Evolutionary conservation across 2,113 vertebrate genomes (phyloP), one percentile per base, ranked within the genome.

Genomic region (Anarrhichthys ocellatus): DNA sequence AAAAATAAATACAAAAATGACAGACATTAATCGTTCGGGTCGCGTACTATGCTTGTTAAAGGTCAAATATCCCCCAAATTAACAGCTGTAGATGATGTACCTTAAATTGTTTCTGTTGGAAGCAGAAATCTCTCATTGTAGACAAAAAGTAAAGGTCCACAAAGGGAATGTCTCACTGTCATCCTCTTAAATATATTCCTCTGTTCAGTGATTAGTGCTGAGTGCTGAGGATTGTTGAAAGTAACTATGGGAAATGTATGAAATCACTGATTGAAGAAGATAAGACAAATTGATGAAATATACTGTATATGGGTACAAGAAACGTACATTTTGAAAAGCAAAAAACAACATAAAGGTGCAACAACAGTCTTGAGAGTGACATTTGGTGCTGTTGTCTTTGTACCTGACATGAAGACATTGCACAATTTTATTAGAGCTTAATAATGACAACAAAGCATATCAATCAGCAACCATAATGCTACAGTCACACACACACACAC

Each of bases 381-480:
- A 29, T 24, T 34, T 32, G 5, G 32, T 17, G 22, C 9, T 36
- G 40, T 67, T 58, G n/a, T 50, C 24, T 62, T 22, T 68, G 14
- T 18, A 32, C 38, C 22, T 15, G 36, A 52, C 22, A 32, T 32
- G 20, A 36, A 34, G 14, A 63, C 50, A 69, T 10, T 40, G 14
- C 34, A 27, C 83, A 70, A 77, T 75, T 89, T 85, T 72, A 79
- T 64, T 75, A 1, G 9, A 52, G 32, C 82, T 76, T 86, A 92
- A 81, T 82, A 86, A 89, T 89, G 85, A 85, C 87, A 24, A 86
- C 78, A 83, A 68, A 75, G 50, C 81, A 64, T 67, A 65, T 89
- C 92, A 91, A 71, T 90, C 90, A 76, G 42, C 80, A 76, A 40
- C 59, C 54, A 48, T 52, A 61, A 77, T 42, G 58, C 67, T 34